These are phyloP conservation scores for Drosophila anceps DNA, from an alignment of 2,888 invertebrate genomes.

Conservation along the genomic window DNA sequence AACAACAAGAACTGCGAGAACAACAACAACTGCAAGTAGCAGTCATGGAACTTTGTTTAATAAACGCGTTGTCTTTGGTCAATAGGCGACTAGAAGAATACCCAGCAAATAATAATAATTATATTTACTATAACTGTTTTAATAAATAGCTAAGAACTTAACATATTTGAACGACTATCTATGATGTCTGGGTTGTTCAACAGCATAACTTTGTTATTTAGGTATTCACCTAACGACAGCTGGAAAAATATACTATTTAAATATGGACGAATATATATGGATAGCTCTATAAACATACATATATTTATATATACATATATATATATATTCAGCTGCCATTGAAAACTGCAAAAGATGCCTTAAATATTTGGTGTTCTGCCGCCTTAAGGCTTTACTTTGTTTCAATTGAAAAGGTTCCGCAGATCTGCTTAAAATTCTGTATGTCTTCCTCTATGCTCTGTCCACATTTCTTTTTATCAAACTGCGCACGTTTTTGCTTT, in stretches of 20 bases:
- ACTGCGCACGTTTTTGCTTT: neutral
- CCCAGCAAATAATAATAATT: constrained; percentile 6
- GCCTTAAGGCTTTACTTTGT: neutral
- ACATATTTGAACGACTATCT: neutral
- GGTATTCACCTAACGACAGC: neutral
- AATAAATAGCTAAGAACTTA: neutral
- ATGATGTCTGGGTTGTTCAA: neutral
- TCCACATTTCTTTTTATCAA: neutral
- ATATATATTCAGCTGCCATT: neutral
- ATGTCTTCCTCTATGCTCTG: neutral
- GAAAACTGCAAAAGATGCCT: neutral
- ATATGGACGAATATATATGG: neutral
- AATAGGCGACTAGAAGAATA: constrained; percentile 27
- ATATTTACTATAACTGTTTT: neutral
- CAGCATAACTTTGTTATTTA: neutral
- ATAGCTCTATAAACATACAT: neutral
- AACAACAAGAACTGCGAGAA: constrained; percentile 14
- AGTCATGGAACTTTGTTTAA: constrained; percentile 9
- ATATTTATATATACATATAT: neutral
- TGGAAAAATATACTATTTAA: neutral
- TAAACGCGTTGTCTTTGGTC: neutral
- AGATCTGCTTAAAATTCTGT: constrained; percentile 5
- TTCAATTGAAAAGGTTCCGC: constrained; percentile 1
- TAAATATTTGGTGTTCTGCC: neutral
- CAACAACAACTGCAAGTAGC: constrained; percentile 26